phyloP scores from a whole-genome alignment of 2,797 vertebrate species.

The Heteromormyrus szaboi region DNA sequence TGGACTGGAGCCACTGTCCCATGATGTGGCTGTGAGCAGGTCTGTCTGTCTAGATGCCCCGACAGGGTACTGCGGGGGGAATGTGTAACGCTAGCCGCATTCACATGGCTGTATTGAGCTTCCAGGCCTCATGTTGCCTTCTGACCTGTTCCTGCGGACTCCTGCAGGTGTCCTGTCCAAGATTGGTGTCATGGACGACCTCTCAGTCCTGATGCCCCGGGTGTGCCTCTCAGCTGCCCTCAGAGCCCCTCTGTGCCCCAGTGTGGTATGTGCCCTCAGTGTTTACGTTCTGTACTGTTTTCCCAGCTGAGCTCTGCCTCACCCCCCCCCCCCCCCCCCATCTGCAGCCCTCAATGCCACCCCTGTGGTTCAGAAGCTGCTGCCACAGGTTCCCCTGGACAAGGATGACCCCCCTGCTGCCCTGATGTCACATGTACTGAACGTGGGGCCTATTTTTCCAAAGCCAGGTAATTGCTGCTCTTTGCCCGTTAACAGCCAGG shows the following conservation, averaged over 20 bases:
- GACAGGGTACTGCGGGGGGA: neutral
- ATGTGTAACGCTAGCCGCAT: neutral
- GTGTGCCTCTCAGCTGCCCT: neutral
- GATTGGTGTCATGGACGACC: neutral
- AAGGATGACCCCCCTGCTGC: constrained; percentile 6
- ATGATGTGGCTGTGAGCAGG: neutral
- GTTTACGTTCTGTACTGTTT: neutral
- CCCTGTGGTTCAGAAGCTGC: neutral
- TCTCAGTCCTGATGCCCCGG: neutral
- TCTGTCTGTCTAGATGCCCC: neutral
- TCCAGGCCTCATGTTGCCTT: neutral
- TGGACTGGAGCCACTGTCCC: neutral
- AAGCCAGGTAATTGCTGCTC: constrained; percentile 42
- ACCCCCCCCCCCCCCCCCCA: neutral
- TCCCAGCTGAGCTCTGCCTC: neutral
- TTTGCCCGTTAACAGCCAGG: neutral
- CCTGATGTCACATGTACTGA: constrained; percentile 67
- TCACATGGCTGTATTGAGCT: neutral
- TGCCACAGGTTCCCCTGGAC: neutral
- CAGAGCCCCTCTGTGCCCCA: neutral
- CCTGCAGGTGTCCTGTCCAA: neutral
- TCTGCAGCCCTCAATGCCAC: neutral
- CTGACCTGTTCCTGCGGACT: neutral
- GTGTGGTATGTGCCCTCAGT: neutral
- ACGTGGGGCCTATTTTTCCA: constrained; percentile 47